Conservation (phyloP, 2,797 vertebrate genomes). For the Neostethus bicornis region DNA sequence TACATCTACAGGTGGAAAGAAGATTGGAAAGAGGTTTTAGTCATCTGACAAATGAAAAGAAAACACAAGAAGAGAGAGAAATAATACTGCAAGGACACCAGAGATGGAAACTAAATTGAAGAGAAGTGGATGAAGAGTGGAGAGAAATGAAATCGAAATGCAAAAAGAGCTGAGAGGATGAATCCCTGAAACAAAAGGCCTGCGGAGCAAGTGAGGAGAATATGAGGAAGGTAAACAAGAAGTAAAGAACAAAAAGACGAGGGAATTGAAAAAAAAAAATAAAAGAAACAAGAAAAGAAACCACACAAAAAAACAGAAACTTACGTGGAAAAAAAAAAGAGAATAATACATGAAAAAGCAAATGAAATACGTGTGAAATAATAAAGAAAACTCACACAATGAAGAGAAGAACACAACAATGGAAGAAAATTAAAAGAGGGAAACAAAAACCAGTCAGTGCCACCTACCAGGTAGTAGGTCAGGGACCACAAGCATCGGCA, state of each 20-base stretch:
- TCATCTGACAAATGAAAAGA: constrained; percentile 10
- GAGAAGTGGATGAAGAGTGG: neutral
- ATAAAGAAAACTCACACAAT: neutral
- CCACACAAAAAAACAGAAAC: neutral
- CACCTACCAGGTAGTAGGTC: too few relatives aligned
- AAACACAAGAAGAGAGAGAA: constrained; percentile 2
- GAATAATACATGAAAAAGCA: neutral
- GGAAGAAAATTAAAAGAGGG: too few relatives aligned
- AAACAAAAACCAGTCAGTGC: too few relatives aligned
- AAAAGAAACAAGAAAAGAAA: neutral
- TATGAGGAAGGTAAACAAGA: too few relatives aligned
- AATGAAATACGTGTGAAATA: neutral
- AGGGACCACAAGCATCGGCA: too few relatives aligned
- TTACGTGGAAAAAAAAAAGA: neutral
- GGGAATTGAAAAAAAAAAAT: neutral
- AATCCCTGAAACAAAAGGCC: neutral
- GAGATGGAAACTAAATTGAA: constrained; percentile 4
- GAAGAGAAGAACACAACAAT: too few relatives aligned
- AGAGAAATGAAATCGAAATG: constrained; percentile 4
- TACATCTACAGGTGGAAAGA: neutral
- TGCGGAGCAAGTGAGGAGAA: neutral
- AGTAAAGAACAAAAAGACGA: too few relatives aligned
- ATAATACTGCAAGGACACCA: neutral
- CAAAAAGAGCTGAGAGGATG: constrained; percentile 5
- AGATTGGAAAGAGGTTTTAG: neutral